A percentile compares a stretch with the other conserved stretches of the same genome.
Evolutionary conservation across 2,113 vertebrate genomes (phyloP).

Genomic region (Passer montanus): DNA sequence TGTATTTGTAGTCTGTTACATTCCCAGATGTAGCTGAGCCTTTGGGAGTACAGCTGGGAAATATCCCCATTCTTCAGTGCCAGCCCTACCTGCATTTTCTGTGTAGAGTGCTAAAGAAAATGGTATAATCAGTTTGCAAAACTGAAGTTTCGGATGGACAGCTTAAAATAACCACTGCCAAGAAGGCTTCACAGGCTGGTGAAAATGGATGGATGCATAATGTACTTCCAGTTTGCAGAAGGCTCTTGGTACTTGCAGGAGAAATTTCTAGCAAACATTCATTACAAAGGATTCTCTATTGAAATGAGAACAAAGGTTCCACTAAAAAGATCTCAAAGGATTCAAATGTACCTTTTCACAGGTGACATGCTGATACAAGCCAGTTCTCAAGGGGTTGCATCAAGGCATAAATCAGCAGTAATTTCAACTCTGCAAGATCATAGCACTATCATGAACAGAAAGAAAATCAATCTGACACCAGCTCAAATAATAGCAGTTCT

Average conservation of each 20-base stretch:
- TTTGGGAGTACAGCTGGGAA: not conserved
- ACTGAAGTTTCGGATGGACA: not conserved
- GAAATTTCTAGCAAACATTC: constrained; percentile 50
- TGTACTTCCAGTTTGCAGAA: constrained; percentile 6
- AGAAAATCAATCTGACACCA: constrained; percentile 61
- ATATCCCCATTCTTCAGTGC: not conserved
- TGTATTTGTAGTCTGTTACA: not conserved
- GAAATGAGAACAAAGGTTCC: constrained; percentile 32
- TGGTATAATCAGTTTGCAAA: not conserved
- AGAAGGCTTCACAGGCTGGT: not conserved
- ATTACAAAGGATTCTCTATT: constrained; percentile 33
- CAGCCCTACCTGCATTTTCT: not conserved
- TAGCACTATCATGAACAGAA: constrained; percentile 45
- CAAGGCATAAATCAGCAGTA: constrained; percentile 51
- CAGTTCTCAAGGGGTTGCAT: not conserved
- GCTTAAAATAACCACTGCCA: not conserved
- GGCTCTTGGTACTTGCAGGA: not conserved
- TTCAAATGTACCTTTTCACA: constrained; percentile 43
- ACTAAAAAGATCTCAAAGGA: constrained; percentile 47
- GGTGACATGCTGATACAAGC: constrained; percentile 55
- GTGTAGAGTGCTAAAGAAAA: not conserved
- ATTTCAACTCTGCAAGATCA: constrained; percentile 50
- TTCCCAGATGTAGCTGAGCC: not conserved
- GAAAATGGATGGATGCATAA: not conserved
- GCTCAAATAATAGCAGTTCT: constrained; percentile 57